A percentile compares a stretch with the other conserved stretches of the same genome.
These are phyloP conservation scores for Donacobius atricapilla DNA, from an alignment of 2,113 vertebrate species.

Conservation along the genomic window DNA sequence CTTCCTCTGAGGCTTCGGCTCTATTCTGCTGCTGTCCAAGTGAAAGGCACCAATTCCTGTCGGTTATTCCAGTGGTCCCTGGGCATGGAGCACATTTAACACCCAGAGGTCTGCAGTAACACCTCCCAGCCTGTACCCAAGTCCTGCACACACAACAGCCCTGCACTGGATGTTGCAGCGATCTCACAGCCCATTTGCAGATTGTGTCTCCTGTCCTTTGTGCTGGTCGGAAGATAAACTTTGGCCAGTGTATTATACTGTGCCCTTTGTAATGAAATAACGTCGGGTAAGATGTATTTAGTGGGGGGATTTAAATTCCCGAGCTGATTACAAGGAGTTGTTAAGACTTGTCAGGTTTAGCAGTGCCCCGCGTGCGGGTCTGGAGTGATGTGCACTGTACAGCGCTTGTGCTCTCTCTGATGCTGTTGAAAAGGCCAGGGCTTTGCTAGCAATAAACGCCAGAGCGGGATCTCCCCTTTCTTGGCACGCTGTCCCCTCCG, in stretches of 20 bases:
- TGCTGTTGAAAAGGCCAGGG: neutral
- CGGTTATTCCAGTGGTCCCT: rapidly evolving
- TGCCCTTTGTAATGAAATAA: constrained; percentile 71
- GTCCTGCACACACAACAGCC: neutral
- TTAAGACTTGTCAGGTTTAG: neutral
- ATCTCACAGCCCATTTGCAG: neutral
- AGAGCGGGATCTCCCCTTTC: neutral
- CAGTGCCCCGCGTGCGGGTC: neutral
- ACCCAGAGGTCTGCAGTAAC: too few species aligned
- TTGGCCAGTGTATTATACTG: constrained; percentile 38
- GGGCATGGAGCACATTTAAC: neutral
- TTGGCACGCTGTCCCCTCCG: neutral
- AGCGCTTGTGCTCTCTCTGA: neutral
- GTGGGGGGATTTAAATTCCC: constrained; percentile 56
- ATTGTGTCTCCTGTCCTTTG: constrained; percentile 16
- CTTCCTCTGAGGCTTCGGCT: neutral
- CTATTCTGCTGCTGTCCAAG: neutral
- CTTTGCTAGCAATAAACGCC: neutral
- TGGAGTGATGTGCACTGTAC: rapidly evolving
- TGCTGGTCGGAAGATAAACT: constrained; percentile 56
- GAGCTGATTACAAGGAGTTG: constrained; percentile 42
- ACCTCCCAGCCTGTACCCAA: neutral
- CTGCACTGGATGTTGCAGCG: neutral
- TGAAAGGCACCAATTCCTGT: neutral
- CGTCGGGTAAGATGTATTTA: constrained; percentile 48